A percentile compares a stretch with the other conserved stretches of the same genome.
Conservation (phyloP, 2,113 vertebrate genomes). For the Hemibagrus wyckioides region DNA sequence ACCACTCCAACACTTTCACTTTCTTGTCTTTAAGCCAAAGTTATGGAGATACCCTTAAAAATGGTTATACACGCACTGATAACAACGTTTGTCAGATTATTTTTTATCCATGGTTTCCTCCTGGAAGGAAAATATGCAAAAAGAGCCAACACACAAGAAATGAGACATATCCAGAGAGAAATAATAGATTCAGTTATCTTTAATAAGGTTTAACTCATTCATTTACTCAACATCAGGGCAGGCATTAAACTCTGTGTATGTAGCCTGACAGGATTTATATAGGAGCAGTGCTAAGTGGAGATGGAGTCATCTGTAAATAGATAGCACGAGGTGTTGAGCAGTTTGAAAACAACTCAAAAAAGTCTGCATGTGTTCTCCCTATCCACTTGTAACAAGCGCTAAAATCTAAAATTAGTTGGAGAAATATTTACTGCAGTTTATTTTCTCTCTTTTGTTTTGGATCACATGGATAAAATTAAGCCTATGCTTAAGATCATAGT, state of each 20-base stretch:
- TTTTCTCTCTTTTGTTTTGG: too few species aligned
- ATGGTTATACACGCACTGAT: neutral
- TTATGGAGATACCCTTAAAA: neutral
- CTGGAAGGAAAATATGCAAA: neutral
- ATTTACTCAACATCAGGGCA: slow-evolving; percentile 1
- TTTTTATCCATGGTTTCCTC: neutral
- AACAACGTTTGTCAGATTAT: neutral
- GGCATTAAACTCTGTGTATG: neutral
- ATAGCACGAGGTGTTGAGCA: neutral
- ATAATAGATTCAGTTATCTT: neutral
- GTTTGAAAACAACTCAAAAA: slow-evolving; percentile 16
- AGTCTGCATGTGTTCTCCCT: neutral
- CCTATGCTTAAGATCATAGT: too few species aligned
- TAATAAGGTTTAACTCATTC: neutral
- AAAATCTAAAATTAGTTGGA: neutral
- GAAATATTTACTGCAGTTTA: slow-evolving; percentile 4
- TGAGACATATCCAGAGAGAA: neutral
- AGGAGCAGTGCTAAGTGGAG: slow-evolving; percentile 7
- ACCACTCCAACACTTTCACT: neutral
- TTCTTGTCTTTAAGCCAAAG: neutral
- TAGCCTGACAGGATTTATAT: neutral
- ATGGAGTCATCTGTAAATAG: neutral
- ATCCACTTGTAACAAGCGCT: neutral
- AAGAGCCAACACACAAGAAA: neutral
- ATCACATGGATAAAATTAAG: too few species aligned